Percentiles rank a stretch among this genome's conserved stretches.
Evolutionary conservation across 1,140 invertebrate species (phyloP).

Genomic region (Drosophila littoralis): DNA sequence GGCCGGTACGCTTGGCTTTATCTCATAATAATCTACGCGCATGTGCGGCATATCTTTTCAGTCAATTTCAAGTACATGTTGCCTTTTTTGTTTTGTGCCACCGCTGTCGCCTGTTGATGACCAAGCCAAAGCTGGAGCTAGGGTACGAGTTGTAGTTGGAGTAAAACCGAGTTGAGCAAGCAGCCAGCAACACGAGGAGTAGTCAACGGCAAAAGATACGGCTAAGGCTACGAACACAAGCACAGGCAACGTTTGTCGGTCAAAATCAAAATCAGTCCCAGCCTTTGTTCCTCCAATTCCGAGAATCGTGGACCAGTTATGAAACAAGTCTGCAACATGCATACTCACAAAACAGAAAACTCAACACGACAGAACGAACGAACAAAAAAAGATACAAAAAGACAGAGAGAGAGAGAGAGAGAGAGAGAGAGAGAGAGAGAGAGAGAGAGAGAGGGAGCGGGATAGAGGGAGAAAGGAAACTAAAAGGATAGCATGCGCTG

Average conservation of each 20-base stretch:
- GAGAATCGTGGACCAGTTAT: conserved; percentile 83
- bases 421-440: conserved; percentile 9
- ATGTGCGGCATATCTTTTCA: conserved; percentile 80
- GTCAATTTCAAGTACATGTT: conserved; percentile 80
- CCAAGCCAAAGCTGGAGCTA: conserved; percentile 12
- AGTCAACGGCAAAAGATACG: conserved; percentile 44
- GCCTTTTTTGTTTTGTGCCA: conserved; percentile 52
- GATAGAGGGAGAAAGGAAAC: neutral
- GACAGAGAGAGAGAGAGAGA: conserved; percentile 4
- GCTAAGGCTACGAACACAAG: conserved; percentile 34
- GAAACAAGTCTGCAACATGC: conserved; percentile 81
- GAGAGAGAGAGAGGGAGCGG: conserved; percentile 8
- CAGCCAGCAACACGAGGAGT: conserved; percentile 48
- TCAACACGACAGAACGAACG: conserved; percentile 1
- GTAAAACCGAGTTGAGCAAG: conserved; percentile 51
- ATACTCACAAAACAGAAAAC: conserved; percentile 52
- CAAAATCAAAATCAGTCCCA: conserved; percentile 83
- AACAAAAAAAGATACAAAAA: neutral
- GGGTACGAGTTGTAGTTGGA: conserved; percentile 39
- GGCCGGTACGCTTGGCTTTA: conserved; percentile 56
- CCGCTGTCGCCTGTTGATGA: conserved; percentile 29
- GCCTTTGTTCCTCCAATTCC: conserved; percentile 80
- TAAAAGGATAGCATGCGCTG: conserved; percentile 35
- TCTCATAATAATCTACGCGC: conserved; percentile 78
- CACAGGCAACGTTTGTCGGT: conserved; percentile 80